Conservation (phyloP, 2,797 vertebrate species). For the Carduelis carduelis region DNA sequence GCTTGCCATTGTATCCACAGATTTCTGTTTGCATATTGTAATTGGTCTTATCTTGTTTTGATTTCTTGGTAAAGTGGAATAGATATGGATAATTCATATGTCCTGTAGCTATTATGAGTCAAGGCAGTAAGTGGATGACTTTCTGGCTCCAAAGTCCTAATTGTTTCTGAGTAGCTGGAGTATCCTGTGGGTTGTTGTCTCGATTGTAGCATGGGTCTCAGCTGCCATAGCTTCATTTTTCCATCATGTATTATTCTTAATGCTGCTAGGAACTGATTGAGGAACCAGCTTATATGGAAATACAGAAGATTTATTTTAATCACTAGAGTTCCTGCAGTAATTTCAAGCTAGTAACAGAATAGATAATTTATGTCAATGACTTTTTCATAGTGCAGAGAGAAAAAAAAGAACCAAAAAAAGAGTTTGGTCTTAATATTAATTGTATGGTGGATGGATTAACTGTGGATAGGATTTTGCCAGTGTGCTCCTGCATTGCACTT, state of each 20-base stretch:
- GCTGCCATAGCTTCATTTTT: slow-evolving; percentile 75
- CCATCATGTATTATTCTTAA: slow-evolving; percentile 81
- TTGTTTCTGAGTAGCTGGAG: slow-evolving; percentile 72
- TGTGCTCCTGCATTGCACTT: slow-evolving; percentile 6
- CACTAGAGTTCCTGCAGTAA: slow-evolving; percentile 62
- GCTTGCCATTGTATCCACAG: slow-evolving; percentile 12
- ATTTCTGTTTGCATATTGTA: slow-evolving; percentile 55
- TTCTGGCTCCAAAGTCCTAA: slow-evolving; percentile 73
- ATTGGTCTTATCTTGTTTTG: slow-evolving; percentile 67
- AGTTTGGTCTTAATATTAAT: slow-evolving; percentile 41
- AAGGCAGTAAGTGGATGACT: slow-evolving; percentile 68
- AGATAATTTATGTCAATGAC: slow-evolving; percentile 35
- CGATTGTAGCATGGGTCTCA: slow-evolving; percentile 75
- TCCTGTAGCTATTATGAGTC: slow-evolving; percentile 70
- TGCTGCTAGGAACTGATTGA: slow-evolving; percentile 74
- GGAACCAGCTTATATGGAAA: slow-evolving; percentile 70
- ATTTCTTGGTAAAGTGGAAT: slow-evolving; percentile 66
- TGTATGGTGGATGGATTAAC: slow-evolving; percentile 41
- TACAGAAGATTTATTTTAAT: slow-evolving; percentile 69
- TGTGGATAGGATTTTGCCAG: slow-evolving; percentile 31
- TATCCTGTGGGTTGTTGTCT: slow-evolving; percentile 74
- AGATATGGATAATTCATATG: slow-evolving; percentile 69
- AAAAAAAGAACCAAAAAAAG: neutral
- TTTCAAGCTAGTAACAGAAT: slow-evolving; percentile 52
- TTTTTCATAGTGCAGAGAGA: neutral